Evolutionary conservation across 2,888 invertebrate species (phyloP).

Genomic region (Oscheius sp.): DNA sequence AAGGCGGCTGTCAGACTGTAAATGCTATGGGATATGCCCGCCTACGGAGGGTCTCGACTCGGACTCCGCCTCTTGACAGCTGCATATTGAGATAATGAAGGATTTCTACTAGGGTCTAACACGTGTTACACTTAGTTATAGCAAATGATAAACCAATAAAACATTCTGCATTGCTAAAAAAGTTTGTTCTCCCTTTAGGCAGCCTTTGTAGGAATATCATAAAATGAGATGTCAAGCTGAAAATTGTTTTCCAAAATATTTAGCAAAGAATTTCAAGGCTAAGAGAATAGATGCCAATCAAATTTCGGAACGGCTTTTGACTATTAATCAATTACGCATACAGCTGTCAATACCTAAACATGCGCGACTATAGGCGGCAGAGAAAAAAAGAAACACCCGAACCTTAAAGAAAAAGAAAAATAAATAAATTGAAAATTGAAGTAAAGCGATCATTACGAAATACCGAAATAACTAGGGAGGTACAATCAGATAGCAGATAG

Average conservation of each 20-base stretch:
- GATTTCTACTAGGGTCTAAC: conserved; percentile 4
- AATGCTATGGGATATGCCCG: conserved; percentile 17
- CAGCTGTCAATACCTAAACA: not conserved
- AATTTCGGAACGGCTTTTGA: not conserved
- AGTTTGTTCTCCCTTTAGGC: not conserved
- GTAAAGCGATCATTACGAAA: conserved; percentile 9
- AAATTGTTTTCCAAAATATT: too few species aligned
- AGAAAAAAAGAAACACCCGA: not conserved
- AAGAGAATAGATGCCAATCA: conserved; percentile 1
- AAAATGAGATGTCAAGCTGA: not conserved
- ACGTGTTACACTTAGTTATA: too few species aligned
- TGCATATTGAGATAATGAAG: too few species aligned
- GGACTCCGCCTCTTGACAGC: conserved; percentile 18
- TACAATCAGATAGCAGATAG: conserved; percentile 4
- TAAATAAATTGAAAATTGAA: not conserved
- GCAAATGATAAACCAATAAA: not conserved
- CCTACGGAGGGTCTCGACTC: conserved; percentile 1
- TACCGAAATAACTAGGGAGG: not conserved
- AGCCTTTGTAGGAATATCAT: too few species aligned
- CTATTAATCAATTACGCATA: conserved; percentile 23
- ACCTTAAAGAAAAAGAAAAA: not conserved
- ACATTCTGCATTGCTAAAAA: not conserved
- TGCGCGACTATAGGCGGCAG: not conserved
- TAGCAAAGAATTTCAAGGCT: too few species aligned
- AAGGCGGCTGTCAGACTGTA: conserved; percentile 15